A percentile compares a stretch with the other conserved stretches of the same genome.
These are phyloP conservation scores for Colossoma macropomum DNA, from an alignment of 2,113 vertebrate genomes.

Conservation along the genomic window DNA sequence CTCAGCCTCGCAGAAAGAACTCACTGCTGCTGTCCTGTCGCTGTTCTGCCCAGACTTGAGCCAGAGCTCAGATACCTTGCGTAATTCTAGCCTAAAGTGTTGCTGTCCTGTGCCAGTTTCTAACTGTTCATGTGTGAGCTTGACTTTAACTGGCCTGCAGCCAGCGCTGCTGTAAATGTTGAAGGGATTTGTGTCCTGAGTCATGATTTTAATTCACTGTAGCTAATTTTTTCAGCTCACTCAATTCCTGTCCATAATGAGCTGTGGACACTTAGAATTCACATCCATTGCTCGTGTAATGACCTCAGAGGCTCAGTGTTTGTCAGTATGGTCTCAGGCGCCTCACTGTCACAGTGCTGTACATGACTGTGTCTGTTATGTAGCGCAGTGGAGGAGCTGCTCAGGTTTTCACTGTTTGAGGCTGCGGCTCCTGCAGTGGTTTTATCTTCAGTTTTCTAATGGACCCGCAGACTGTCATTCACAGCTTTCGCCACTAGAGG, in stretches of 20 bases:
- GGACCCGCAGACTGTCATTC: not conserved
- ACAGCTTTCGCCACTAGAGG: conserved; percentile 21
- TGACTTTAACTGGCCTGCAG: not conserved
- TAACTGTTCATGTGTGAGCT: not conserved
- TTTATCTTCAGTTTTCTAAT: not conserved
- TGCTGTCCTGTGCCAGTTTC: not conserved
- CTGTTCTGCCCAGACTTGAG: not conserved
- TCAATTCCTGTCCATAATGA: not conserved
- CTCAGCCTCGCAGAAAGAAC: not conserved
- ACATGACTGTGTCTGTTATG: not conserved
- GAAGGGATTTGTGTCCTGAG: not conserved
- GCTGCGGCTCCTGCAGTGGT: not conserved
- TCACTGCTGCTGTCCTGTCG: not conserved
- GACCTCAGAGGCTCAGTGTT: not conserved
- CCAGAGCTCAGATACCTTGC: not conserved
- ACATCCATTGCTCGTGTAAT: not conserved
- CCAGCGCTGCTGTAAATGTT: not conserved
- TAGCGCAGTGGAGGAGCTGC: not conserved
- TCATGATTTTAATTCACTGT: not conserved
- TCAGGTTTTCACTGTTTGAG: not conserved
- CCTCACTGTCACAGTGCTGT: not conserved
- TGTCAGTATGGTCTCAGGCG: not conserved
- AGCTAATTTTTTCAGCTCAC: not conserved
- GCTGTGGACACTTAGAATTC: not conserved
- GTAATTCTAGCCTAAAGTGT: not conserved